Percentiles rank a stretch among this genome's conserved stretches.
Conservation (phyloP, 2,888 invertebrate genomes). For the Eucera pruinosa region DNA sequence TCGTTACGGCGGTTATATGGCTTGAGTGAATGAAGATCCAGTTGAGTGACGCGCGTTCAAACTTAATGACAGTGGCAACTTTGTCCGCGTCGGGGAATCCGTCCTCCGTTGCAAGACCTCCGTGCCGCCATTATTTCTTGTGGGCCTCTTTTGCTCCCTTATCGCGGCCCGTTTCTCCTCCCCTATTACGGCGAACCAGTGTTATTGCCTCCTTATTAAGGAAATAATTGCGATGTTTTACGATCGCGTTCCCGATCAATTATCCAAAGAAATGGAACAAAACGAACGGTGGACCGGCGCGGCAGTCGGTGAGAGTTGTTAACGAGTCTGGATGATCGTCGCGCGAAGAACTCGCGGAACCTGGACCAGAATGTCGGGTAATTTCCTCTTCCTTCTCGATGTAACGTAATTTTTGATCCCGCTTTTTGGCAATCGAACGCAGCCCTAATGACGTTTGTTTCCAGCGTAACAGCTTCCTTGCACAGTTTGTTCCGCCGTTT, state of each 20-base stretch:
- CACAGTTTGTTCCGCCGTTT: neutral
- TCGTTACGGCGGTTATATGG: neutral
- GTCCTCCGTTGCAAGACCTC: conserved; percentile 20
- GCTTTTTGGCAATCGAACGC: neutral
- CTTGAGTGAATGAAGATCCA: conserved; percentile 22
- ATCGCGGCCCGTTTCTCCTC: conserved; percentile 25
- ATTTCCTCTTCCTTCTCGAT: conserved; percentile 16
- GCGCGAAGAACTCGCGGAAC: conserved; percentile 21
- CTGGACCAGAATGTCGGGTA: conserved; percentile 2
- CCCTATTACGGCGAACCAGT: conserved; percentile 51
- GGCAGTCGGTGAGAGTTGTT: neutral
- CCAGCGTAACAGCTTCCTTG: neutral
- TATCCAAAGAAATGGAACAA: conserved; percentile 45
- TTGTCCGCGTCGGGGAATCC: conserved; percentile 31
- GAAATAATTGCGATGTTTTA: conserved; percentile 52
- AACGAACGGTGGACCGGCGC: conserved; percentile 9
- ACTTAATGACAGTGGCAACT: conserved; percentile 38
- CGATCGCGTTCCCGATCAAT: conserved; percentile 50
- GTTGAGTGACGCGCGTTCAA: conserved; percentile 28
- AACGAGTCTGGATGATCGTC: conserved; percentile 29
- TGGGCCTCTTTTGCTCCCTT: conserved; percentile 9
- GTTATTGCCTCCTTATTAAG: conserved; percentile 62
- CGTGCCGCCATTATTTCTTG: conserved; percentile 34
- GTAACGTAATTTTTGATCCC: neutral
- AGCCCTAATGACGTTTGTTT: neutral